These are phyloP conservation scores for Triplophysa rosa DNA, from an alignment of 2,113 vertebrate species.

Conservation along the genomic window DNA sequence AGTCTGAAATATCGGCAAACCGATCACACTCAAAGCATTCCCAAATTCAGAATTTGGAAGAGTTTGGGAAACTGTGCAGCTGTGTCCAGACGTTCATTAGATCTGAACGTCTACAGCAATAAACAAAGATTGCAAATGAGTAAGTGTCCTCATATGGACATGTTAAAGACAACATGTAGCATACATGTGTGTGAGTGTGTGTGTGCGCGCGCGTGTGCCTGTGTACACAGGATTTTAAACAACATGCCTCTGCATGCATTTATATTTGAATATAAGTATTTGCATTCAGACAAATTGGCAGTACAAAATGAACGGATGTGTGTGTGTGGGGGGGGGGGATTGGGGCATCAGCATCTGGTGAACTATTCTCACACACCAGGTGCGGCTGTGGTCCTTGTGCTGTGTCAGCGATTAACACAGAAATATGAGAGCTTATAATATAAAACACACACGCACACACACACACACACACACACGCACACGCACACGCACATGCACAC, in stretches of 20 bases:
- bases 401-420: conserved; percentile 71
- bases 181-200: not conserved
- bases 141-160: not conserved
- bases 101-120: conserved; percentile 10
- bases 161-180: not conserved
- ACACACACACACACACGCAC: no score
- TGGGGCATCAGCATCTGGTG: conserved; percentile 72
- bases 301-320: conserved; percentile 9
- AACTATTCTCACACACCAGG: conserved; percentile 72
- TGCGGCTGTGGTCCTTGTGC: conserved; percentile 69
- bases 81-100: conserved; percentile 31
- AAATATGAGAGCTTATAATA: conserved; percentile 68
- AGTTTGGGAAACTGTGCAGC: conserved; percentile 33
- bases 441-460: conserved; percentile 39
- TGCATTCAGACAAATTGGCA: conserved; percentile 49
- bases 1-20: conserved; percentile 30
- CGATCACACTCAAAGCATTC: conserved; percentile 36
- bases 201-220: not conserved
- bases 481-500: no score
- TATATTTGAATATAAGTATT: conserved; percentile 30
- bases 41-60: conserved; percentile 26
- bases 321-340: conserved; percentile 38
- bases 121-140: not conserved
- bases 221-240: not conserved
- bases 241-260: not conserved